These are phyloP conservation scores for Hemicrepidius hirtus DNA, from an alignment of 2,888 invertebrate genomes.

Conservation along the genomic window DNA sequence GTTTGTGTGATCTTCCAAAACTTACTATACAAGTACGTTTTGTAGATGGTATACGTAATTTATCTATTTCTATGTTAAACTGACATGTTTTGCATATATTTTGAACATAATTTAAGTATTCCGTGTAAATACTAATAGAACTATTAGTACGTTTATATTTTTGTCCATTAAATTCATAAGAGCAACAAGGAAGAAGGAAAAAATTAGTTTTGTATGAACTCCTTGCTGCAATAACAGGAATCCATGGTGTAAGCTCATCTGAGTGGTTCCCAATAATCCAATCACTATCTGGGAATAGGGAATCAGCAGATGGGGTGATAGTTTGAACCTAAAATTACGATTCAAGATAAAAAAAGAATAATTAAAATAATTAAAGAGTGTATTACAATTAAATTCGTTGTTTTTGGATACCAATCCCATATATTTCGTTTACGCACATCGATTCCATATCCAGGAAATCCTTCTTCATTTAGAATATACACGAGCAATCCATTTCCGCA, in stretches of 20 bases:
- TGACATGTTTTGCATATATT: slow-evolving; percentile 81
- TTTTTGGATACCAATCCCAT: slow-evolving; percentile 86
- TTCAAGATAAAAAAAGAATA: background rate
- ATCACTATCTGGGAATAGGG: slow-evolving; percentile 82
- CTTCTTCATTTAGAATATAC: slow-evolving; percentile 88
- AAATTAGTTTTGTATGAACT: slow-evolving; percentile 85
- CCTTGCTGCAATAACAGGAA: slow-evolving; percentile 91
- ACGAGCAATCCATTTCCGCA: slow-evolving; percentile 98
- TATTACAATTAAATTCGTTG: slow-evolving; percentile 79
- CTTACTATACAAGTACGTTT: slow-evolving; percentile 90
- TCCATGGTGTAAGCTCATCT: slow-evolving; percentile 99
- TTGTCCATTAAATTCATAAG: slow-evolving; percentile 90
- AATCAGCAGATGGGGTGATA: slow-evolving; percentile 81
- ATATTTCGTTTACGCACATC: slow-evolving; percentile 91
- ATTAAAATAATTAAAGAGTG: no score
- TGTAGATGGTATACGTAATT: slow-evolving; percentile 96
- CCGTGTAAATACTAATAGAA: slow-evolving; percentile 84
- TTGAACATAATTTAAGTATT: slow-evolving; percentile 81
- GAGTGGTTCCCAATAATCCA: slow-evolving; percentile 99
- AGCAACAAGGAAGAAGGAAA: slow-evolving; percentile 96
- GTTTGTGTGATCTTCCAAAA: slow-evolving; percentile 71
- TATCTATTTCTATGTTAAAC: slow-evolving; percentile 84
- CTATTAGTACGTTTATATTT: slow-evolving; percentile 87
- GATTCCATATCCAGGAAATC: slow-evolving; percentile 87
- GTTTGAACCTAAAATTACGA: slow-evolving; percentile 63